Evolutionary conservation across 2,888 invertebrate genomes (phyloP), one percentile per base, ranked within the genome.

Genomic region (Cheilosia vulpina): DNA sequence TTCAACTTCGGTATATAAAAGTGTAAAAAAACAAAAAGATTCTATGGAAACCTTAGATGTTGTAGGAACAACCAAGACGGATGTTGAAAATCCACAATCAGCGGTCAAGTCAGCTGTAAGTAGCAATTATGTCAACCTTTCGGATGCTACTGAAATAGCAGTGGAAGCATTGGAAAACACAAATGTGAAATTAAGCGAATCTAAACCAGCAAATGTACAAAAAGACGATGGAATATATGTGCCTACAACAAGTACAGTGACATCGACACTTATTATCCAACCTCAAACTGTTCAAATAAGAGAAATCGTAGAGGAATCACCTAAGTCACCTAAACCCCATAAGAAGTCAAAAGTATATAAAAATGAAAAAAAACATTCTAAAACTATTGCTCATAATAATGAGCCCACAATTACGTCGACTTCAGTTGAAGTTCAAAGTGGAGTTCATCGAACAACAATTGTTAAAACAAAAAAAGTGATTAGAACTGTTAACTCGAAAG

Each of bases 261-360:
- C 58, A 6, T 73, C 77, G 17, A 72, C 66, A 2, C 41, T 77
- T 9, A 73, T 83, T 43, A 78, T 78, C 9, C 57, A 83, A 57
- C 82, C 82, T 17, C 11, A 77, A 77, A 83, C 82, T 9, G 68
- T 83, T 1, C 41, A 62, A 47, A 66, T 82, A 15, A 83, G n/a
- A 24, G 77, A 83, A 83, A 47, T 31, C n/a, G 31, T 82, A 47
- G 60, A 76, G 15, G 77, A 72, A 2, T 3, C 21, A 57, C 9
- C 72, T 6, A 19, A 24, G 21, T 19, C 19, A 2, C 24, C 45
- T 3, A 50, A 66, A 27, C 15, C 41, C 6, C 17, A 24, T 38
- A 15, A 65, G 1, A 52, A 60, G 13, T 11, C 24, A 6, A 52
- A 58, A 47, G n/a, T 1, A 21, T 15, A 11, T 4, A 31, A 34